These are phyloP conservation scores for Chaenodraco wilsoni DNA, from an alignment of 2,797 vertebrate species.

Conservation along the genomic window DNA sequence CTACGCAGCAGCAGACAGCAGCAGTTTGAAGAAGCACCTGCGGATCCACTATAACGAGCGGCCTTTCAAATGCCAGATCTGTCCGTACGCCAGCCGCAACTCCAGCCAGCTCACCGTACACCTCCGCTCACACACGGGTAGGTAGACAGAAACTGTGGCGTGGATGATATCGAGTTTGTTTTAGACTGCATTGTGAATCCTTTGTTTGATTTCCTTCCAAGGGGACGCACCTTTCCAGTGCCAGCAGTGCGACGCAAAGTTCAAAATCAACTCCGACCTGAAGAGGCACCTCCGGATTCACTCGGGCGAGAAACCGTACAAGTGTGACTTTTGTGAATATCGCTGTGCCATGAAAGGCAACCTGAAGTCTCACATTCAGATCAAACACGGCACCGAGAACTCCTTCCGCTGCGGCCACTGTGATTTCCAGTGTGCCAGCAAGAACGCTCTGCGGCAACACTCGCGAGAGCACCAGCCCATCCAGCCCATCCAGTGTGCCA, in stretches of 20 bases:
- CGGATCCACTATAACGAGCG: slow-evolving; percentile 95
- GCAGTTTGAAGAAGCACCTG: slow-evolving; percentile 97
- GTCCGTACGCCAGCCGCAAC: slow-evolving; percentile 96
- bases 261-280: slow-evolving; percentile 99
- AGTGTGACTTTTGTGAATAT: slow-evolving; percentile 95
- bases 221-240: slow-evolving; percentile 98
- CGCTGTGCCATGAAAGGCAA: slow-evolving; percentile 99
- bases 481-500: slow-evolving; percentile 90
- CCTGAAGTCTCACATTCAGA: slow-evolving; percentile 94
- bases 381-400: slow-evolving; percentile 90
- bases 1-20: slow-evolving; percentile 96
- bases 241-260: slow-evolving; percentile 94
- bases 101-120: slow-evolving; percentile 98
- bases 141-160: slow-evolving; percentile 18
- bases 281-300: slow-evolving; percentile 96
- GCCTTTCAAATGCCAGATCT: slow-evolving; percentile 99
- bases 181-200: not conserved
- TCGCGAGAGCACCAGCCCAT: slow-evolving; percentile 89
- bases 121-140: slow-evolving; percentile 96
- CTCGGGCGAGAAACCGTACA: slow-evolving; percentile 97
- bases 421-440: slow-evolving; percentile 92
- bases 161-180: not conserved
- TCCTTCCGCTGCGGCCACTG: slow-evolving; percentile 89
- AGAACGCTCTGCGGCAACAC: slow-evolving; percentile 91
- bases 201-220: slow-evolving; percentile 50